These are phyloP conservation scores for Peromyscus californicus DNA, from an alignment of 2,113 vertebrate genomes.

Conservation along the genomic window DNA sequence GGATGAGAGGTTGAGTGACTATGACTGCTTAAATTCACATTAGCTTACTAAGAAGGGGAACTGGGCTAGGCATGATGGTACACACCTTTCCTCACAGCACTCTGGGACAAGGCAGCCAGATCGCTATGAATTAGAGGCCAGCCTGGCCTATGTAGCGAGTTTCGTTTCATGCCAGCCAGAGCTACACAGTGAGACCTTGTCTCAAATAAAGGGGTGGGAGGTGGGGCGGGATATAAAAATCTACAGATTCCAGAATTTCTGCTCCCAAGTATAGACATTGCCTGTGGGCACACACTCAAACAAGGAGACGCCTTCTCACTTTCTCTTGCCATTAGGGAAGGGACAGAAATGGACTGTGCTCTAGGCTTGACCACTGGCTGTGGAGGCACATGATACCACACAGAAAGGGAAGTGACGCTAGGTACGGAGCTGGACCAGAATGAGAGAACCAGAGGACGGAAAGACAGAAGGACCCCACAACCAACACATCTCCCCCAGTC, in stretches of 20 bases:
- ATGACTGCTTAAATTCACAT: not conserved
- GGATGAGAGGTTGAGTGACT: not conserved
- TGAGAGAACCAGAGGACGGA: slow-evolving; percentile 33
- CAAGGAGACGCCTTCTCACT: not conserved
- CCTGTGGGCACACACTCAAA: not conserved
- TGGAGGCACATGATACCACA: not conserved
- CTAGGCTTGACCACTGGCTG: not conserved
- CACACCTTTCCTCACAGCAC: not conserved
- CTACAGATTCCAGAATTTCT: slow-evolving; percentile 1
- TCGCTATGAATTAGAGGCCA: not conserved
- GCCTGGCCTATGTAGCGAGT: not conserved
- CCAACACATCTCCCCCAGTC: not conserved
- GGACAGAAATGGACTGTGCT: not conserved
- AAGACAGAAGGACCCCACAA: not conserved
- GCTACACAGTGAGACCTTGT: not conserved
- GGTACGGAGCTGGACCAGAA: not conserved
- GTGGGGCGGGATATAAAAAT: slow-evolving; percentile 6
- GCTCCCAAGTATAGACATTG: not conserved
- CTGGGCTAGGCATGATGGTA: too few species aligned
- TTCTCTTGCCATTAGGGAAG: slow-evolving; percentile 20
- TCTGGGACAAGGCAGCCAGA: not conserved
- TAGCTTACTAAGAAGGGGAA: slow-evolving; percentile 8
- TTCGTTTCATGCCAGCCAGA: not conserved
- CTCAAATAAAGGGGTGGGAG: not conserved
- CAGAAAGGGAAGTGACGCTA: not conserved